These are phyloP conservation scores for Bemisia tabaci DNA, from an alignment of 1,140 invertebrate genomes.

Conservation along the genomic window DNA sequence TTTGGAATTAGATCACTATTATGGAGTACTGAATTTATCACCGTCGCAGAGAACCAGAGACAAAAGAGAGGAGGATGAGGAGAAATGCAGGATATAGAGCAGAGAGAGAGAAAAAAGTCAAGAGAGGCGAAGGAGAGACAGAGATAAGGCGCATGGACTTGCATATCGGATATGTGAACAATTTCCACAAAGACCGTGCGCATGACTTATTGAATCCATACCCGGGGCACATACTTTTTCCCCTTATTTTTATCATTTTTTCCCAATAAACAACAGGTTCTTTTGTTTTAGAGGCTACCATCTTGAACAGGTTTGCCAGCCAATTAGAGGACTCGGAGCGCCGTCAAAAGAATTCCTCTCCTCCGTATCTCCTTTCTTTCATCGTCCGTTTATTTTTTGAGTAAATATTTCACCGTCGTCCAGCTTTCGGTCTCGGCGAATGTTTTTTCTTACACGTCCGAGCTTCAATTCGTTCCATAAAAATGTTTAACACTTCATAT, in stretches of 20 bases:
- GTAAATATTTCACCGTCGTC: neutral
- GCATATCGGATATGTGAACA: too few relatives aligned
- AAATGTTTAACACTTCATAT: neutral
- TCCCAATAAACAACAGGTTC: neutral
- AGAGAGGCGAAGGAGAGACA: too few relatives aligned
- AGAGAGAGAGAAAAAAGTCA: too few relatives aligned
- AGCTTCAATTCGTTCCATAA: neutral
- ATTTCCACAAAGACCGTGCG: too few relatives aligned
- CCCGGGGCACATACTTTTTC: too few relatives aligned
- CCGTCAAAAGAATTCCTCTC: neutral
- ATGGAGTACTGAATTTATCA: too few relatives aligned
- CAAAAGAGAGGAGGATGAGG: too few relatives aligned
- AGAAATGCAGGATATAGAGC: too few relatives aligned
- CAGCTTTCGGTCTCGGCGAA: neutral
- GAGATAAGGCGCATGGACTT: too few relatives aligned
- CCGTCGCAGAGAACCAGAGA: too few relatives aligned
- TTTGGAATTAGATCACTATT: too few relatives aligned
- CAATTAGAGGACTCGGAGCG: neutral
- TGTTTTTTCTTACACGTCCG: neutral
- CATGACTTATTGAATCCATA: neutral
- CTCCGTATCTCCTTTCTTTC: neutral
- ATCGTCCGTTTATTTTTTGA: neutral
- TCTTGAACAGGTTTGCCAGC: neutral
- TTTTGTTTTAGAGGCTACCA: neutral
- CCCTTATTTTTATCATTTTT: too few relatives aligned